These are phyloP conservation scores for Zygaena filipendulae DNA, from an alignment of 2,888 invertebrate species.

Conservation along the genomic window DNA sequence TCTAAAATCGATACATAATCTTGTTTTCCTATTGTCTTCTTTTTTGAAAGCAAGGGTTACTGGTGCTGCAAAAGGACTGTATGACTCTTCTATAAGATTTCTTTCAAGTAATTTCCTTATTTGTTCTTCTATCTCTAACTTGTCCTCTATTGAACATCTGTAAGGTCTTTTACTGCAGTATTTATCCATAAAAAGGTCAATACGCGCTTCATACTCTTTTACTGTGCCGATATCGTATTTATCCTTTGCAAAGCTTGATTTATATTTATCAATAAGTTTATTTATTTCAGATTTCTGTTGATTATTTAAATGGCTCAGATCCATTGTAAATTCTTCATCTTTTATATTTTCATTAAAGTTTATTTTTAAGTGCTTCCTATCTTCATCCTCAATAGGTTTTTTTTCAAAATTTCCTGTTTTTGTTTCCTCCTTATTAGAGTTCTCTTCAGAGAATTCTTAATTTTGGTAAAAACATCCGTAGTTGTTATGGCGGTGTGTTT, in stretches of 20 bases:
- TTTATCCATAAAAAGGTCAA: conserved; percentile 11
- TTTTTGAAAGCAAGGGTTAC: conserved; percentile 11
- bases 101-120: conserved; percentile 4
- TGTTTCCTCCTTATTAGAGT: conserved; percentile 1
- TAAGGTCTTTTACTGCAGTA: conserved; percentile 12
- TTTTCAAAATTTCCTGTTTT: too few species aligned
- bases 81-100: conserved; percentile 6
- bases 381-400: too few species aligned
- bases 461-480: conserved; percentile 4
- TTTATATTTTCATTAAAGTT: conserved; percentile 15
- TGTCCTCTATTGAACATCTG: conserved; percentile 6
- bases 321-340: conserved; percentile 10
- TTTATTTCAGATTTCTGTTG: conserved; percentile 6
- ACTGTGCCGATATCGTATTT: conserved; percentile 14
- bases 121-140: conserved; percentile 17
- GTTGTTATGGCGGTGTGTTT: too few species aligned
- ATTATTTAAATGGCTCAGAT: conserved; percentile 8
- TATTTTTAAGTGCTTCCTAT: too few species aligned
- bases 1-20: too few species aligned
- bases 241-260: conserved; percentile 7
- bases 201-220: conserved; percentile 12
- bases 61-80: conserved; percentile 12
- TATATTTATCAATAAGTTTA: not conserved
- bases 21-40: conserved; percentile 7
- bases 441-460: conserved; percentile 5